Base-by-base conservation (phyloP, 2,113 vertebrate genomes). In the Ondatra zibethicus region DNA sequence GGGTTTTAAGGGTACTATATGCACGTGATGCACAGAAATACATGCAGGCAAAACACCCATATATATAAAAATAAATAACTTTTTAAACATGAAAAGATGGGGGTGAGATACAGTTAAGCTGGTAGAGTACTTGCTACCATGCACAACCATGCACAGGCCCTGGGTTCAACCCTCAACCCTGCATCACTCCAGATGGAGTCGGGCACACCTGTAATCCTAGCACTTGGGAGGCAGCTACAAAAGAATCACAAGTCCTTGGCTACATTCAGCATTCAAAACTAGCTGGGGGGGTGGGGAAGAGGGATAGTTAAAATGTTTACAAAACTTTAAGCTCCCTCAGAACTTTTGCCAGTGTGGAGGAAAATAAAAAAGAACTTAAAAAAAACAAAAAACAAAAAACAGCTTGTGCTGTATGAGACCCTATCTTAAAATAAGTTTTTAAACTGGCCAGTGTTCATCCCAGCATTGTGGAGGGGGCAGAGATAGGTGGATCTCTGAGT, bases 221-320 rank as follows among this genome's bases (percentile, higher is more conserved):
- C n/a, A 89, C 29, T 89, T 2, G 5, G 72, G 70, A 89, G 70
- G n/a, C 3, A 27, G 52, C 42, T 27, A 52, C 39, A 63, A 50
- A 80, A 33, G 45, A 52, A 77, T 31, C 27, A 31, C 42, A 47
- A 29, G 58, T 47, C 75, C 75, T 31, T 47, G 75, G 27, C 7
- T 47, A 45, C 45, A 31, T 77, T 3, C 75, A 27, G 8, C 27
- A 45, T 47, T 47, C 27, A 77, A 76, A 76, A 5, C 75, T 27
- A 47, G 42, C 42, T 14, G 45, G 42, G 12, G 73, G 1, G 96
- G 95, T 92, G 92, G 98, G 98, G 91, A 98, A 98, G 97, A 98
- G 98, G 98, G 98, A 98, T 98, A 98, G 98, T 98, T 99, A 98
- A 98, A 98, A 99, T 99, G 98, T 99, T 99, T 99, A 99, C 99